These are phyloP conservation scores for Amblyteles armatorius DNA, from an alignment of 2,888 invertebrate species.

Conservation along the genomic window DNA sequence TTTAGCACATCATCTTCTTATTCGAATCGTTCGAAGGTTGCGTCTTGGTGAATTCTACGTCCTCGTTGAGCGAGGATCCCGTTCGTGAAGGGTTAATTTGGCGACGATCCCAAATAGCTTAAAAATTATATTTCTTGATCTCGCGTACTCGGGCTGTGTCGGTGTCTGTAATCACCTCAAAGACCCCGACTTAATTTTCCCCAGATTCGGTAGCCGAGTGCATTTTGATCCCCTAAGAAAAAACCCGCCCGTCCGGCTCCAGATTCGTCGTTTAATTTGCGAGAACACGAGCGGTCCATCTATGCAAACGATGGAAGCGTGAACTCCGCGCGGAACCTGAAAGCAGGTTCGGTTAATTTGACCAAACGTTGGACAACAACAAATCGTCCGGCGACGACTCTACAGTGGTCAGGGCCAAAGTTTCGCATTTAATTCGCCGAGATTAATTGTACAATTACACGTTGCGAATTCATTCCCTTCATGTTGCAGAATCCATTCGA, in stretches of 20 bases:
- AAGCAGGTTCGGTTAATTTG: conserved; percentile 28
- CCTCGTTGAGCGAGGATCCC: too few species aligned
- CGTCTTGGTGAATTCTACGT: too few species aligned
- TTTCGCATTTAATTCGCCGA: conserved; percentile 19
- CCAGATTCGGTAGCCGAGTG: too few species aligned
- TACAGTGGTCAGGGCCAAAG: conserved; percentile 16
- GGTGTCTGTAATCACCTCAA: too few species aligned
- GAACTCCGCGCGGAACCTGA: neutral
- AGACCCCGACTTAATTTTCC: too few species aligned
- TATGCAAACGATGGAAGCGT: neutral
- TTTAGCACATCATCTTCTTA: too few species aligned
- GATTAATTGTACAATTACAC: conserved; percentile 46
- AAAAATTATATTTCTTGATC: too few species aligned
- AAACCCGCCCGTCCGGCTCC: neutral
- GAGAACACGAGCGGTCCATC: neutral
- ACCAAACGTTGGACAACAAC: conserved; percentile 17
- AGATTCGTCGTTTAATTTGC: neutral
- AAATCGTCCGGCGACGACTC: conserved; percentile 15
- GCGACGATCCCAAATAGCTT: too few species aligned
- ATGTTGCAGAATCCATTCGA: neutral
- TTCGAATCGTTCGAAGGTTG: too few species aligned
- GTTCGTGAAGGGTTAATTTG: too few species aligned
- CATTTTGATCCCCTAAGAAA: neutral
- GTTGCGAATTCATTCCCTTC: conserved; percentile 5
- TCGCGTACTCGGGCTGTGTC: too few species aligned